phyloP scores from a whole-genome alignment of 2,113 vertebrate species.

The Pardalotus punctatus region DNA sequence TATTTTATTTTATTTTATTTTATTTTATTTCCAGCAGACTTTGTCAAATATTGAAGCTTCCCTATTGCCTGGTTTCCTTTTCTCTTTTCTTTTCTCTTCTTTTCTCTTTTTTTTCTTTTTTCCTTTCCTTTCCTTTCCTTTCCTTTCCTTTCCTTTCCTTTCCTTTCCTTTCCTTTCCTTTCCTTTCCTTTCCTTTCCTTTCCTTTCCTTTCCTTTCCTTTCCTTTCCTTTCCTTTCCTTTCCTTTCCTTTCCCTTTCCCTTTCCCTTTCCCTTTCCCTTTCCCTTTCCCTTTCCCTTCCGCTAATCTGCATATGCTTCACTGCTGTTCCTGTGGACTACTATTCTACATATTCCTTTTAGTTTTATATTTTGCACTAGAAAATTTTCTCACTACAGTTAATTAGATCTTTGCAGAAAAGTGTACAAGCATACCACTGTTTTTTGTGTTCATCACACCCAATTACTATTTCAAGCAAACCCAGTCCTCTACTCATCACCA shows the following conservation, averaged over 20 bases:
- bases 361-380: not conserved
- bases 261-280: no score
- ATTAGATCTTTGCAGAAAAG: not conserved
- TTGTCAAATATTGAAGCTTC: not conserved
- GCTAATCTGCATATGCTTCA: not conserved
- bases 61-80: not conserved
- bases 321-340: not conserved
- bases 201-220: no score
- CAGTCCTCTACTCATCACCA: not conserved
- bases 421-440: not conserved
- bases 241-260: no score
- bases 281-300: not conserved
- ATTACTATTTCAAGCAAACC: not conserved
- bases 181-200: no score
- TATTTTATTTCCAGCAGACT: not conserved
- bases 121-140: no score
- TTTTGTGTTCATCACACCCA: not conserved
- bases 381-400: not conserved
- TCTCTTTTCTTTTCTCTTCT: not conserved
- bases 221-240: no score
- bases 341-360: not conserved
- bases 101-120: no score
- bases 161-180: no score
- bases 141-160: no score
- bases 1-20: no score